Conservation (phyloP, 2,888 invertebrate species). For the Xanthorhoe spadicearia region DNA sequence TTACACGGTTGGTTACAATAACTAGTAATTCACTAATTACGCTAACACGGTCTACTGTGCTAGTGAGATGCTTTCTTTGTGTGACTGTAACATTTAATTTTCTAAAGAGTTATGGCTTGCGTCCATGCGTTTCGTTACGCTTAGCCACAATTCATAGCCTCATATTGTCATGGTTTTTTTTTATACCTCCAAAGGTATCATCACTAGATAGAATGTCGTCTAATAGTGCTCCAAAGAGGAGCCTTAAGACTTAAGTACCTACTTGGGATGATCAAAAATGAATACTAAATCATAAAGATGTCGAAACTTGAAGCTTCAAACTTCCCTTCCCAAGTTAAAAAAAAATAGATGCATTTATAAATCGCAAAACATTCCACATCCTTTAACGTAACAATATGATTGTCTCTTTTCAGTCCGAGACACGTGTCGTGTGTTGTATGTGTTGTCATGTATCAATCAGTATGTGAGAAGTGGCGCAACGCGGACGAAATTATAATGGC, state of each 20-base stretch:
- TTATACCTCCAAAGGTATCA: no score
- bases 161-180: no score
- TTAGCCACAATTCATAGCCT: background rate
- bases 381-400: conserved; percentile 29
- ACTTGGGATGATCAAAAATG: no score
- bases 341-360: no score
- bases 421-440: conserved; percentile 42
- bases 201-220: no score
- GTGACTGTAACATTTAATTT: conserved; percentile 8
- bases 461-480: conserved; percentile 68
- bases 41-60: conserved; percentile 12
- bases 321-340: background rate
- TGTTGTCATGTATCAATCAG: conserved; percentile 46
- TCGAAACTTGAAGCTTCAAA: background rate
- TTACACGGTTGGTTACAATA: conserved; percentile 23
- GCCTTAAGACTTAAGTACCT: no score
- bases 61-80: conserved; percentile 15
- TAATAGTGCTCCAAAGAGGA: no score
- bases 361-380: conserved; percentile 22
- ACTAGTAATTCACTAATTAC: conserved; percentile 28
- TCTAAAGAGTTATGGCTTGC: conserved; percentile 9
- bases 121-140: conserved; percentile 13
- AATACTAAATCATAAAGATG: no score
- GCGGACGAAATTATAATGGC: conserved; percentile 55
- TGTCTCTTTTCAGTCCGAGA: conserved; percentile 34